A percentile compares a stretch with the other conserved stretches of the same genome.
phyloP scores from a whole-genome alignment of 2,888 invertebrate species.

The Leucophora obtusa region DNA sequence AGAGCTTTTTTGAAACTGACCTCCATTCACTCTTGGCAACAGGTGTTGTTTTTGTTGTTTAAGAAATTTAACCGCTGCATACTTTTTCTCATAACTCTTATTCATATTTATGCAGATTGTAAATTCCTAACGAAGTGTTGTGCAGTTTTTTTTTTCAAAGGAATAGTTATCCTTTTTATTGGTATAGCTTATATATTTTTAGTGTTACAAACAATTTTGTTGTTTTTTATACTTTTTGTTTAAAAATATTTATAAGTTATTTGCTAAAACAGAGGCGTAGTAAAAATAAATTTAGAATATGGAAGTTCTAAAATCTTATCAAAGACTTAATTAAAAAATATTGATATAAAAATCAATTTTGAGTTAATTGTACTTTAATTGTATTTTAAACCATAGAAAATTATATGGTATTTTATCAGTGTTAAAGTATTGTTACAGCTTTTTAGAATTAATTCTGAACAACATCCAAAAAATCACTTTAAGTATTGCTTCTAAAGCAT shows the following conservation, averaged over 20 bases:
- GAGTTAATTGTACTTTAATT: no score
- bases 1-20: constrained; percentile 18
- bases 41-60: constrained; percentile 44
- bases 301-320: no score
- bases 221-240: constrained; percentile 8
- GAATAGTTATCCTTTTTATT: not conserved
- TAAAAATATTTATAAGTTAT: not conserved
- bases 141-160: not conserved
- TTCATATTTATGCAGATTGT: constrained; percentile 13
- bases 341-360: no score
- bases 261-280: not conserved
- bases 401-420: no score
- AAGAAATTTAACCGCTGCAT: not conserved
- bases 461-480: no score
- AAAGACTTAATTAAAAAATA: no score
- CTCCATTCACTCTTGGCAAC: constrained; percentile 44
- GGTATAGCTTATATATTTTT: no score
- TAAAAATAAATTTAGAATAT: no score
- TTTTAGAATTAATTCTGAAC: no score
- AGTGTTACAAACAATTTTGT: constrained; percentile 37
- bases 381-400: no score
- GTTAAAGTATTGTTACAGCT: no score
- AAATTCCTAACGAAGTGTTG: constrained; percentile 1
- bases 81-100: constrained; percentile 35
- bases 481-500: no score